Percentiles rank a stretch among this genome's conserved stretches.
Conservation (phyloP, 2,888 invertebrate species). For the Cantharis rustica region DNA sequence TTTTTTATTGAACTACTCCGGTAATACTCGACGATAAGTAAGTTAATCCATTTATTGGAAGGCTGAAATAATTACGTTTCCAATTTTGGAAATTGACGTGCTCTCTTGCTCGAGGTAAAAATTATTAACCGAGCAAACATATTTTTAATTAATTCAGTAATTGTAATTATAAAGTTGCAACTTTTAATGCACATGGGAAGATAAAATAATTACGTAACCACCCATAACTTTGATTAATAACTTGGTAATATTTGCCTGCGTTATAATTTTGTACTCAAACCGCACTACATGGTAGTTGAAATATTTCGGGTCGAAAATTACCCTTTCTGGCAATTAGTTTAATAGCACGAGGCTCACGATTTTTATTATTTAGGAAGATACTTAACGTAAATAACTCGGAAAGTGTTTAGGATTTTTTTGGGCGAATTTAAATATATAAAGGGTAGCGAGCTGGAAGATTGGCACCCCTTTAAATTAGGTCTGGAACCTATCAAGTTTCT, state of each 20-base stretch:
- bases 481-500: slow-evolving; percentile 51
- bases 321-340: slow-evolving; percentile 1
- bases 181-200: not conserved
- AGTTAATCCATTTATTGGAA: not conserved
- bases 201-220: not conserved
- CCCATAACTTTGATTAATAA: slow-evolving; percentile 3
- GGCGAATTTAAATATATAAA: not conserved
- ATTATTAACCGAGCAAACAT: not conserved
- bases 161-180: not conserved
- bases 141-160: not conserved
- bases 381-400: not conserved
- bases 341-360: not conserved
- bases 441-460: not conserved
- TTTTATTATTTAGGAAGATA: not conserved
- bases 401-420: not conserved
- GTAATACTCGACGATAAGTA: not conserved
- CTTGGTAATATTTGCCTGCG: not conserved
- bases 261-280: slow-evolving; percentile 1
- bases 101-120: not conserved
- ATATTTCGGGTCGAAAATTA: slow-evolving; percentile 5
- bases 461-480: slow-evolving; percentile 38
- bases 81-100: not conserved
- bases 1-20: not conserved
- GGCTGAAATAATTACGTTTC: not conserved
- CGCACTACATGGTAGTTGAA: slow-evolving; percentile 2